phyloP scores from a whole-genome alignment of 1,140 invertebrate genomes.

The Ptiloglossa arizonensis region DNA sequence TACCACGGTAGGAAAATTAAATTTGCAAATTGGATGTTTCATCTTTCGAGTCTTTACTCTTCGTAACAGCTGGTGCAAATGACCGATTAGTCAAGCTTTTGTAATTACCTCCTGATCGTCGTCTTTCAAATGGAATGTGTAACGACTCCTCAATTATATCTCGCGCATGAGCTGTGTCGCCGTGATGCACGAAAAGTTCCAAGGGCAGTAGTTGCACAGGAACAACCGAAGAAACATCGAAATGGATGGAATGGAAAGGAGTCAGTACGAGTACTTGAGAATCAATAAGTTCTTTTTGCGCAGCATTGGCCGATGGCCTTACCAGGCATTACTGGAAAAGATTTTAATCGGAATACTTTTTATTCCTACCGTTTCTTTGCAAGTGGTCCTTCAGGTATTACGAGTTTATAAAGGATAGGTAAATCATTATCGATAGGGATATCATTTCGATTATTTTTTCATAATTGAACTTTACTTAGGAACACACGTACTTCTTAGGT shows the following conservation, averaged over 20 bases:
- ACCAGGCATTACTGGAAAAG: constrained; percentile 49
- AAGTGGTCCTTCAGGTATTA: constrained; percentile 63
- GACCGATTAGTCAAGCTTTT: neutral
- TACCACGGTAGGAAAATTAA: too few relatives aligned
- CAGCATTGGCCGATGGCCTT: constrained; percentile 61
- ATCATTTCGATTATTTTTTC: too few relatives aligned
- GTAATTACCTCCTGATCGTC: neutral
- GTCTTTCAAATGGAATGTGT: neutral
- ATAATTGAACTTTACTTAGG: too few relatives aligned
- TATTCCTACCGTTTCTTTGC: constrained; percentile 45
- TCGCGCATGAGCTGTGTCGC: neutral
- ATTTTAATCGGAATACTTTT: constrained; percentile 32
- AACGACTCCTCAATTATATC: neutral
- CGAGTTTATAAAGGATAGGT: too few relatives aligned
- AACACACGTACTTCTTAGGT: too few relatives aligned
- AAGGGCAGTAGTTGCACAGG: neutral
- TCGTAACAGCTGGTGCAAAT: too few relatives aligned
- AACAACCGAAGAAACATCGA: neutral
- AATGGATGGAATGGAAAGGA: constrained; percentile 38
- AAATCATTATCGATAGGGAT: too few relatives aligned
- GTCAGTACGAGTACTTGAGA: constrained; percentile 42
- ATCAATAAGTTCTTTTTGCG: constrained; percentile 56
- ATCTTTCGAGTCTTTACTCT: too few relatives aligned
- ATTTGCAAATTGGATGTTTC: too few relatives aligned
- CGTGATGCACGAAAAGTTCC: neutral